Evolutionary conservation across 2,797 vertebrate genomes (phyloP).

Genomic region (Sebastes vulpes): DNA sequence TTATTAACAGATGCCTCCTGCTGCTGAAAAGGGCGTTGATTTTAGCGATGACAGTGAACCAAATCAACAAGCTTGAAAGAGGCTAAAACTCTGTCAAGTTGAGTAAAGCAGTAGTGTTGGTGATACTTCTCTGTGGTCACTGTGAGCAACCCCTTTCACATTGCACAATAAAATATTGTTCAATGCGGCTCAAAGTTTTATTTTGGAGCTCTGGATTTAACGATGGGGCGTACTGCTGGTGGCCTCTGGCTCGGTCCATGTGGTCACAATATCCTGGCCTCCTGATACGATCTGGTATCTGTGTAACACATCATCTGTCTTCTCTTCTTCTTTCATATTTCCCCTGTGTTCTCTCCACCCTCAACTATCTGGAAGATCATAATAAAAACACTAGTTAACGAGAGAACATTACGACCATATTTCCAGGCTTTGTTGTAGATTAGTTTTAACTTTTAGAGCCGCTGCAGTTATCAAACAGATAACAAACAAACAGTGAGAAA

Average conservation of each 20-base stretch:
- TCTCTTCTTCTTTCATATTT: not conserved
- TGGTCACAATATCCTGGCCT: conserved; percentile 2
- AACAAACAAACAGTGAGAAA: not conserved
- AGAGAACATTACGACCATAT: not conserved
- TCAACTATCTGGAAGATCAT: not conserved
- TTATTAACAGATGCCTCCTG: too few species aligned
- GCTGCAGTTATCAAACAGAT: not conserved
- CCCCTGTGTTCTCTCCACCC: not conserved
- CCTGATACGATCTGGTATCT: conserved; percentile 17
- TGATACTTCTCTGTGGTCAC: not conserved
- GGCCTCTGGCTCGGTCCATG: not conserved
- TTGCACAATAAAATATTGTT: too few species aligned
- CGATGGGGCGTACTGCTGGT: not conserved
- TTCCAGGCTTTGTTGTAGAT: not conserved
- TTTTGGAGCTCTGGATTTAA: not conserved
- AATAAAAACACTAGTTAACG: not conserved
- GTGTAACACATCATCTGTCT: not conserved
- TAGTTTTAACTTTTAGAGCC: not conserved
- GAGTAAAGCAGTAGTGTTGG: not conserved
- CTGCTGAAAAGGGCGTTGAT: not conserved
- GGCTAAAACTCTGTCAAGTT: not conserved
- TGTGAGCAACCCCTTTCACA: not conserved
- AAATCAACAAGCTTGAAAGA: not conserved
- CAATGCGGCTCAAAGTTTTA: not conserved
- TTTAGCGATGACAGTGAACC: not conserved